Evolutionary conservation across 2,797 vertebrate species (phyloP).

Genomic region (Cyprinella venusta): DNA sequence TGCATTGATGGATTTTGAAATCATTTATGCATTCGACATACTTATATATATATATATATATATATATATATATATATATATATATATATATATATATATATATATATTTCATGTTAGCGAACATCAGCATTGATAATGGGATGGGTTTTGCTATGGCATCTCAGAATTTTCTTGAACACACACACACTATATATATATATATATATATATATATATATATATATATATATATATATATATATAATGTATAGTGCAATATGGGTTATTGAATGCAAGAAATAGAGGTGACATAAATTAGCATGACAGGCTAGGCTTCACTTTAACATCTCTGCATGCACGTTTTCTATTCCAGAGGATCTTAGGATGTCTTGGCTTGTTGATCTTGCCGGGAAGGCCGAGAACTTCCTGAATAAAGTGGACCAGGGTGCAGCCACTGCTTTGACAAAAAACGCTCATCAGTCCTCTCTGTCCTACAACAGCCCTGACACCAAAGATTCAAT

Average conservation of each 20-base stretch:
- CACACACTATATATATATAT: too few species aligned
- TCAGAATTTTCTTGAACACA: too few species aligned
- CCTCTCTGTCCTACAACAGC: conserved; percentile 65
- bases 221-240: too few species aligned
- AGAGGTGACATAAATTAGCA: background rate
- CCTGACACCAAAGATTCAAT: conserved; percentile 60
- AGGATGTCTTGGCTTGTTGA: conserved; percentile 96
- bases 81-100: too few species aligned
- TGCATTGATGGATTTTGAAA: background rate
- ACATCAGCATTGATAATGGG: background rate
- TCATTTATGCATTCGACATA: background rate
- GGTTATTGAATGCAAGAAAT: background rate
- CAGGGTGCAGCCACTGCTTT: conserved; percentile 93
- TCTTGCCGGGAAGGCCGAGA: conserved; percentile 93
- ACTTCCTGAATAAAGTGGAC: conserved; percentile 95
- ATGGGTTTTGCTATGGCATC: background rate
- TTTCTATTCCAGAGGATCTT: conserved; percentile 47
- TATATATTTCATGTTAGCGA: background rate
- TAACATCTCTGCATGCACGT: background rate
- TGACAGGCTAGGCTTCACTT: background rate
- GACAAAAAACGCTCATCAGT: conserved; percentile 70
- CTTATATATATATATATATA: too few species aligned
- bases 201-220: too few species aligned
- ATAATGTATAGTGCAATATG: too few species aligned
- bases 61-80: too few species aligned